Evolutionary conservation across 2,888 invertebrate genomes (phyloP).

Genomic region (Ochropacha duplaris): DNA sequence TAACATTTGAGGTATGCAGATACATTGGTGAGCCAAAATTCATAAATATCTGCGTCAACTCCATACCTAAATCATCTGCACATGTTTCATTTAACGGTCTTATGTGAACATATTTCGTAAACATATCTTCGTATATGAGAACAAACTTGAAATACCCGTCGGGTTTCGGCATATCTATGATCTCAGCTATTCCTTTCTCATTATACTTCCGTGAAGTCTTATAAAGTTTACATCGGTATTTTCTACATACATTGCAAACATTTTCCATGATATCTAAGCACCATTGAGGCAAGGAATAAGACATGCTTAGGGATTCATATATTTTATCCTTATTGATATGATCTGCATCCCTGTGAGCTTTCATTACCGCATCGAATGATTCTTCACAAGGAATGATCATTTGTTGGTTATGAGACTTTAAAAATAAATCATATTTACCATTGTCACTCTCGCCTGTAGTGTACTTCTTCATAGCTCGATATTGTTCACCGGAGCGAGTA

Average conservation of each 20-base stretch:
- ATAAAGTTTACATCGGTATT: background rate
- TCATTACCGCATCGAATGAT: background rate
- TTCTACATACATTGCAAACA: background rate
- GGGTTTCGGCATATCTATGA: background rate
- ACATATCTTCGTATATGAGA: conserved; percentile 10
- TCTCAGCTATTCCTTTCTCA: background rate
- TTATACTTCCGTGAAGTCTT: background rate
- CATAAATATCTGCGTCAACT: conserved; percentile 17
- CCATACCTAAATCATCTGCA: conserved; percentile 8
- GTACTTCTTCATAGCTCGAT: background rate
- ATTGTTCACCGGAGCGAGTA: background rate
- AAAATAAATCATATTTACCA: background rate
- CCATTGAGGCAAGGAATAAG: background rate
- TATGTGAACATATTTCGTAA: conserved; percentile 11
- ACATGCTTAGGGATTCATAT: background rate
- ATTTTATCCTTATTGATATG: background rate
- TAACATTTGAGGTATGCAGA: background rate
- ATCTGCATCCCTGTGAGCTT: background rate
- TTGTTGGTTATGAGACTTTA: background rate
- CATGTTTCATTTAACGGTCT: conserved; percentile 8
- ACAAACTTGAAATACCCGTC: conserved; percentile 9
- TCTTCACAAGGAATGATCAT: background rate
- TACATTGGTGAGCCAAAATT: conserved; percentile 16
- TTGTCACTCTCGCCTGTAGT: background rate
- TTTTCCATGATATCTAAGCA: background rate